Conservation (phyloP, 2,888 invertebrate species). For the Itoplectis maculator region DNA sequence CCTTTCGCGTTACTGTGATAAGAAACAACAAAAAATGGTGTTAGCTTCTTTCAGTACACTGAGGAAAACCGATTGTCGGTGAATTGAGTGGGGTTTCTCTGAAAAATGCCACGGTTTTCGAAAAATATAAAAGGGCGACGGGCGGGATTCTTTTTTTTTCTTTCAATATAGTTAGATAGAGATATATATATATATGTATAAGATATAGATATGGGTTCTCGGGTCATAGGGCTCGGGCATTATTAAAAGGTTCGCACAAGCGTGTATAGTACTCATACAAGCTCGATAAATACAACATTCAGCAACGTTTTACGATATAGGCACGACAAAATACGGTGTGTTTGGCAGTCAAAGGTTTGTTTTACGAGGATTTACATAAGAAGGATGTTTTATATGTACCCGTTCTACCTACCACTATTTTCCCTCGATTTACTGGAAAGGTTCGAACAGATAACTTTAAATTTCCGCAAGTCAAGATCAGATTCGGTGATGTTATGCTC, state of each 20-base stretch:
- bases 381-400: conserved; percentile 79
- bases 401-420: conserved; percentile 83
- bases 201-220: conserved; percentile 46
- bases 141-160: conserved; percentile 29
- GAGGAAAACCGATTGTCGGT: conserved; percentile 34
- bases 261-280: conserved; percentile 76
- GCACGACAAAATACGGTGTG: conserved; percentile 73
- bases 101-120: conserved; percentile 60
- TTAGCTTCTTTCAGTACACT: conserved; percentile 23
- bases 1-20: conserved; percentile 82
- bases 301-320: conserved; percentile 81
- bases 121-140: conserved; percentile 31
- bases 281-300: conserved; percentile 81
- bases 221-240: conserved; percentile 54
- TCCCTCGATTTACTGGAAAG: conserved; percentile 84
- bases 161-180: conserved; percentile 37
- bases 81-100: conserved; percentile 47
- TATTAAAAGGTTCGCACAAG: conserved; percentile 73
- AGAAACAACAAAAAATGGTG: conserved; percentile 63
- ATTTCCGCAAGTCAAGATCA: conserved; percentile 75
- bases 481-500: conserved; percentile 45
- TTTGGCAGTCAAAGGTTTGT: conserved; percentile 77
- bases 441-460: conserved; percentile 82
- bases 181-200: too few species aligned
- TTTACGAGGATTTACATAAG: conserved; percentile 70